Percentiles rank a stretch among this genome's conserved stretches.
Conservation (phyloP, 2,888 invertebrate species). For the Dynastes grantii region DNA sequence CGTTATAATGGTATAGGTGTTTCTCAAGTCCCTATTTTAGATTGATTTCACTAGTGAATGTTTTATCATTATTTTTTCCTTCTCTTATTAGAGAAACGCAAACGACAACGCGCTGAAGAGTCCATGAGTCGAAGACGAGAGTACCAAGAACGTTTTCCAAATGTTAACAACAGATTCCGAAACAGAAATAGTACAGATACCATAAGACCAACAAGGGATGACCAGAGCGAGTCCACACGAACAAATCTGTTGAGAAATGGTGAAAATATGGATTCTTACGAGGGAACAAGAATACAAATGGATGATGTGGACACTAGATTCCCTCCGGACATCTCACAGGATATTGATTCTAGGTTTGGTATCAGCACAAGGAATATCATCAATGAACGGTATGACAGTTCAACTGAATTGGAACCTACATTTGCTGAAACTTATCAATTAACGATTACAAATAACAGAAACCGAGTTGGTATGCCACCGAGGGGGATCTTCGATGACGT, state of each 20-base stretch:
- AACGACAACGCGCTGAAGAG: conserved; percentile 86
- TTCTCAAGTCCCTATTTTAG: too few species aligned
- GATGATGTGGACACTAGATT: conserved; percentile 67
- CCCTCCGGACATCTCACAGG: conserved; percentile 68
- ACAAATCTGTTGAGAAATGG: conserved; percentile 86
- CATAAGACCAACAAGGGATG: conserved; percentile 73
- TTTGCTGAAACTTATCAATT: conserved; percentile 68
- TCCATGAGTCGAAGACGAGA: conserved; percentile 83
- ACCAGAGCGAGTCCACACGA: conserved; percentile 80
- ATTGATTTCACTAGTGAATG: neutral
- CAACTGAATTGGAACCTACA: conserved; percentile 66
- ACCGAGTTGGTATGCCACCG: conserved; percentile 76
- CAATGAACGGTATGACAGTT: conserved; percentile 63
- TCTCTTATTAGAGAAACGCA: conserved; percentile 79
- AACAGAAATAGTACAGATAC: conserved; percentile 71
- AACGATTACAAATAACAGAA: conserved; percentile 63
- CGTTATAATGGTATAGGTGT: too few species aligned
- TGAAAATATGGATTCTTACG: conserved; percentile 82
- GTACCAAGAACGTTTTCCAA: conserved; percentile 79
- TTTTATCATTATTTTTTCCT: neutral
- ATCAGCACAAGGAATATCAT: conserved; percentile 75
- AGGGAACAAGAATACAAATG: conserved; percentile 68
- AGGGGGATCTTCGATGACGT: conserved; percentile 90
- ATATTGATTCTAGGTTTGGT: conserved; percentile 79
- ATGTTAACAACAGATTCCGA: conserved; percentile 69